phyloP scores from a whole-genome alignment of 1,140 invertebrate genomes.

The Euwallacea similis region DNA sequence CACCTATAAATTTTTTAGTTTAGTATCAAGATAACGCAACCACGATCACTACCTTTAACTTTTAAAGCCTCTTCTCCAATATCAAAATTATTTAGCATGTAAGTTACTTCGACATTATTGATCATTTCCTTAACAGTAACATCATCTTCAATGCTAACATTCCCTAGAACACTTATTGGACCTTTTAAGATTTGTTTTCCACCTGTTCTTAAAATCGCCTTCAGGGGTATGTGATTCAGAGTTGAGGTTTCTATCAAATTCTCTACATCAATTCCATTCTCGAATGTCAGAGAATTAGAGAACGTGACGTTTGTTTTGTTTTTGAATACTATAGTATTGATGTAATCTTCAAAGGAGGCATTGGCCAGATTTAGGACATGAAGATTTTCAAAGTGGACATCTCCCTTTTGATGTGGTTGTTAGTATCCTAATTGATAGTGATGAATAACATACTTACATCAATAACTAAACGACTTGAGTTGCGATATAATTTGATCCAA shows the following conservation, averaged over 20 bases:
- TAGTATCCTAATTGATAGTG: background rate
- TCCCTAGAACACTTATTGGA: constrained; percentile 43
- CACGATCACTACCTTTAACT: constrained; percentile 38
- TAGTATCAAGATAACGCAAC: background rate
- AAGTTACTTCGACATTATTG: constrained; percentile 42
- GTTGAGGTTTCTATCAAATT: constrained; percentile 47
- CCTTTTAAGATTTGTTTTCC: constrained; percentile 44
- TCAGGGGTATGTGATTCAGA: constrained; percentile 46
- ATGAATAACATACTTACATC: constrained; percentile 20
- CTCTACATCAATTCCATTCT: constrained; percentile 44
- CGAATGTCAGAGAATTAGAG: constrained; percentile 39
- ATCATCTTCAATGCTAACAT: constrained; percentile 44
- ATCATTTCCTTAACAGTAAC: constrained; percentile 38
- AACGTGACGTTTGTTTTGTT: constrained; percentile 44
- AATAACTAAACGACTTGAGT: constrained; percentile 9
- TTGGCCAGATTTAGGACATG: constrained; percentile 44
- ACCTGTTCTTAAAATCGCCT: constrained; percentile 46
- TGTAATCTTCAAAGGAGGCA: constrained; percentile 41
- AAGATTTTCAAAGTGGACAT: constrained; percentile 43
- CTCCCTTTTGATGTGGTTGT: constrained; percentile 34
- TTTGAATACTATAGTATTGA: constrained; percentile 45
- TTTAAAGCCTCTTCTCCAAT: constrained; percentile 30
- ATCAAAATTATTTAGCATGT: constrained; percentile 39
- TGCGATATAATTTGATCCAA: constrained; percentile 6
- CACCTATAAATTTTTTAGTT: constrained; percentile 37